Percentiles rank a stretch among this genome's conserved stretches.
phyloP scores from a whole-genome alignment of 2,113 vertebrate species.

The Agapornis roseicollis region DNA sequence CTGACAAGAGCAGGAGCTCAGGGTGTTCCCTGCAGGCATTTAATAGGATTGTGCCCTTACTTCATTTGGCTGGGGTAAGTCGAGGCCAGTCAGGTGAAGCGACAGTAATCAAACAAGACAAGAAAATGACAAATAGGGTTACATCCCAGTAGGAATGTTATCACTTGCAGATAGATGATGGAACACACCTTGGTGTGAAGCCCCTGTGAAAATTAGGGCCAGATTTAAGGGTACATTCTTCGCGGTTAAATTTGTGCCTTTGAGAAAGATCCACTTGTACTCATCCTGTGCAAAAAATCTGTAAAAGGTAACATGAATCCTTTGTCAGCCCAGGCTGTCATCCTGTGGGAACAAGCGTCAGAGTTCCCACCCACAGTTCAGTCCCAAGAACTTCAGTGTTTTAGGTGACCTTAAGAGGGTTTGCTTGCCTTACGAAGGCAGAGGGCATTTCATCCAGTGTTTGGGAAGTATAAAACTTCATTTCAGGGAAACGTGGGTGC shows the following conservation, averaged over 20 bases:
- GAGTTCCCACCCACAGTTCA: neutral
- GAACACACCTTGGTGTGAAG: neutral
- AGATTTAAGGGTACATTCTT: neutral
- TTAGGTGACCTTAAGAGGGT: neutral
- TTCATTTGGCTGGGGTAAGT: conserved; percentile 7
- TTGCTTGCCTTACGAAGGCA: neutral
- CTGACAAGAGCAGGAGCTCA: neutral
- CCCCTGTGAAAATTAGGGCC: neutral
- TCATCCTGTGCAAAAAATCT: neutral
- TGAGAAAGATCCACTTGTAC: neutral
- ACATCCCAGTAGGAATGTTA: neutral
- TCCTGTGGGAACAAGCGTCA: neutral
- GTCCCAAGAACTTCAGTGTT: neutral
- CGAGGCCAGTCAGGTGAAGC: conserved; percentile 1
- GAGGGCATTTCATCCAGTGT: neutral
- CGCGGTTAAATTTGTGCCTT: neutral
- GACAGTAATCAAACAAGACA: conserved; percentile 38
- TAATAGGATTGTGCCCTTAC: conserved; percentile 23
- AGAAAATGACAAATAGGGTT: conserved; percentile 19
- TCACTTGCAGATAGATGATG: neutral
- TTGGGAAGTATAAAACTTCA: neutral
- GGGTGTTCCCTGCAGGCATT: conserved; percentile 16
- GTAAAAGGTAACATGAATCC: neutral
- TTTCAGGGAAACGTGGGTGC: neutral
- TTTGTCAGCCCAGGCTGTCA: neutral